Evolutionary conservation across 2,797 vertebrate genomes (phyloP).

Genomic region (Gymnothorax javanicus): DNA sequence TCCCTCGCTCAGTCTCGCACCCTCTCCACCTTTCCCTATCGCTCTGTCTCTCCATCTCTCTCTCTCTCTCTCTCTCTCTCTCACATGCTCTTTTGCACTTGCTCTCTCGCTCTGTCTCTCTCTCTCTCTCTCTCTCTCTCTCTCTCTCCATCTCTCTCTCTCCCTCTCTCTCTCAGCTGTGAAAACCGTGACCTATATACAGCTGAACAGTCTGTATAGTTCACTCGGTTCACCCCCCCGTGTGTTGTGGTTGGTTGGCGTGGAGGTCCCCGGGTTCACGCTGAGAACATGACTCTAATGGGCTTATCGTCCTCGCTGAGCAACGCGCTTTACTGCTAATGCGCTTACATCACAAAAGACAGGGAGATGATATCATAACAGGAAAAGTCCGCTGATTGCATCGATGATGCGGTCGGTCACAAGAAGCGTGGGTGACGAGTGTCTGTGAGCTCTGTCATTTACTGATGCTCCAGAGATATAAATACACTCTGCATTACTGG

Average conservation of each 20-base stretch:
- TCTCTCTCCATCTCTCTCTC: background rate
- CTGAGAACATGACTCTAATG: background rate
- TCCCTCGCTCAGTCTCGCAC: background rate
- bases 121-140: background rate
- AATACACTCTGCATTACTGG: conserved; percentile 35
- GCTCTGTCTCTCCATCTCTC: background rate
- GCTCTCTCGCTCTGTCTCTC: background rate
- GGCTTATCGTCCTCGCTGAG: background rate
- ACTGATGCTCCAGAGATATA: conserved; percentile 29
- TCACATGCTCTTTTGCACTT: too few relatives aligned
- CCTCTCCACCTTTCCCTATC: background rate
- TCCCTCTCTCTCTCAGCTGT: background rate
- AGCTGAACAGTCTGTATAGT: background rate
- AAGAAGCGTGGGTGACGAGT: background rate
- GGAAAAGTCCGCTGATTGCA: background rate
- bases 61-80: background rate
- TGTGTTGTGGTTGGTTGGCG: background rate
- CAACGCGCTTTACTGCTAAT: background rate
- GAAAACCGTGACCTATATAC: background rate
- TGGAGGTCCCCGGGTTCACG: background rate
- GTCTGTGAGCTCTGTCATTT: background rate
- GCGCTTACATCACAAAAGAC: background rate
- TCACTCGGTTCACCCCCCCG: background rate
- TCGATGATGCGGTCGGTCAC: background rate
- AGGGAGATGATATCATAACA: background rate